A percentile compares a stretch with the other conserved stretches of the same genome.
Evolutionary conservation across 1,140 invertebrate genomes (phyloP).

Genomic region (Idris sp.): DNA sequence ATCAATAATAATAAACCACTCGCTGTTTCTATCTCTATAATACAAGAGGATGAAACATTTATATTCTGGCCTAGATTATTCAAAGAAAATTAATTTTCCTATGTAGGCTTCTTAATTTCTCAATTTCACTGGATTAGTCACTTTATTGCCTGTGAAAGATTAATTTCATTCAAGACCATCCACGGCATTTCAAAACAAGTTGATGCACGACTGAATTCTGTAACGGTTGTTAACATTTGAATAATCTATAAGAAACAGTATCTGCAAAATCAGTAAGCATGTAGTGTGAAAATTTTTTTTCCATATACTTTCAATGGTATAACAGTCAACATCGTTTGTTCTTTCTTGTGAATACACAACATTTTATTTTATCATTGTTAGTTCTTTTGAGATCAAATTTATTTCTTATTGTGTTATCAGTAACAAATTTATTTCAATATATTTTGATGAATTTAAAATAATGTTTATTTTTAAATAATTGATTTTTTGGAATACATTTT

Average conservation of each 20-base stretch:
- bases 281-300: slow-evolving; percentile 17
- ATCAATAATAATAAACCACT: no score
- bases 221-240: slow-evolving; percentile 36
- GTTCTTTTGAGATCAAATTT: not conserved
- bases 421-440: no score
- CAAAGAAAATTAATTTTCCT: no score
- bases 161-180: slow-evolving; percentile 4
- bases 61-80: no score
- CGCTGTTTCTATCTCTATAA: no score
- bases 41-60: no score
- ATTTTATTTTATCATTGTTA: not conserved
- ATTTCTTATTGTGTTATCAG: not conserved
- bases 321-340: slow-evolving; percentile 2
- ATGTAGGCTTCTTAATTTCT: slow-evolving; percentile 2
- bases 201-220: slow-evolving; percentile 12
- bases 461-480: no score
- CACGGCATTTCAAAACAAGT: slow-evolving; percentile 8
- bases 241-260: slow-evolving; percentile 2
- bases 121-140: slow-evolving; percentile 15
- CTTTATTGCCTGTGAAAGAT: slow-evolving; percentile 2
- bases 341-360: no score
- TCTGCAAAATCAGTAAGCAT: slow-evolving; percentile 8
- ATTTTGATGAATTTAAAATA: no score
- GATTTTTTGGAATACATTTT: no score
- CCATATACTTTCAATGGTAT: slow-evolving; percentile 19